phyloP scores from a whole-genome alignment of 1,140 invertebrate species.

The Capitella teleta region DNA sequence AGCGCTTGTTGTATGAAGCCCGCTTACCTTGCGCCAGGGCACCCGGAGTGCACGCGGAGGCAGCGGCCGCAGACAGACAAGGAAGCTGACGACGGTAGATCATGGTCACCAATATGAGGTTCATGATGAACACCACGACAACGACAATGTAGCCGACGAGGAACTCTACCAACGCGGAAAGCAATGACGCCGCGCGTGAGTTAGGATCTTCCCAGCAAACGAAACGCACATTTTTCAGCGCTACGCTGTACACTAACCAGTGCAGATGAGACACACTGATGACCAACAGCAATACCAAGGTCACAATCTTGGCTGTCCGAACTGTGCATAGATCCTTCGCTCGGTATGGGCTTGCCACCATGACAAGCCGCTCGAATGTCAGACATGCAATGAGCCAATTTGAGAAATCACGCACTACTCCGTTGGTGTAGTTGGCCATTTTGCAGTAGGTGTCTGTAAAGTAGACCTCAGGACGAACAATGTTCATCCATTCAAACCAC shows the following conservation, averaged over 20 bases:
- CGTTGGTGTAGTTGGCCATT: conserved; percentile 10
- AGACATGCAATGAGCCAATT: conserved; percentile 9
- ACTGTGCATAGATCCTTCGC: conserved; percentile 5
- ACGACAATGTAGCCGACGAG: conserved; percentile 8
- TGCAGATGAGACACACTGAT: conserved; percentile 6
- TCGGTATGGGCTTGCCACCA: conserved; percentile 9
- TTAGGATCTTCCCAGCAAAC: conserved; percentile 8
- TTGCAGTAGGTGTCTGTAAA: conserved; percentile 10
- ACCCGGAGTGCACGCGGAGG: not conserved
- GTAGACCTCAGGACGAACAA: conserved; percentile 6
- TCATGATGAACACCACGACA: conserved; percentile 10
- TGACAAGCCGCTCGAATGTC: conserved; percentile 5
- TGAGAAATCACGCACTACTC: conserved; percentile 6
- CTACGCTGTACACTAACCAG: conserved; percentile 2
- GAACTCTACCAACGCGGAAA: conserved; percentile 5
- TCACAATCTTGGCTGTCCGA: not conserved
- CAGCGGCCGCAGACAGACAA: not conserved
- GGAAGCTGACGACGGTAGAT: conserved; percentile 1
- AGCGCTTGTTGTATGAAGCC: not conserved
- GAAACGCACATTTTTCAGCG: conserved; percentile 3
- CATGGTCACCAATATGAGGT: conserved; percentile 4
- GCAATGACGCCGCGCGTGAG: not conserved
- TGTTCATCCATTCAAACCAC: conserved; percentile 10
- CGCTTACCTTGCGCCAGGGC: not conserved
- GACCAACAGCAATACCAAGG: not conserved